Conservation (phyloP, 2,113 vertebrate species). For the Carollia perspicillata region DNA sequence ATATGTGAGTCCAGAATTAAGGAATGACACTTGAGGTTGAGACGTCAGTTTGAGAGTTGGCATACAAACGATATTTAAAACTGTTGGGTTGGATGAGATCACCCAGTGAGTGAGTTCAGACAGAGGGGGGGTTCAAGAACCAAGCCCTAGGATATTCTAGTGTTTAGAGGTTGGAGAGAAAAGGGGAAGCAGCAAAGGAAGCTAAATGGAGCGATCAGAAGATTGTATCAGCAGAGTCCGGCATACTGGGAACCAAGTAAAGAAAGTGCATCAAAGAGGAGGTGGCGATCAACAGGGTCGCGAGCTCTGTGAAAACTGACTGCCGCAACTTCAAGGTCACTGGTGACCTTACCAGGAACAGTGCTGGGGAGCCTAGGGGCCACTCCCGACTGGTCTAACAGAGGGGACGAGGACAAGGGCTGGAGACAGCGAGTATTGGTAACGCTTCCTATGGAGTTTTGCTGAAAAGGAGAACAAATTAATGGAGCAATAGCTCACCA, state of each 20-base stretch:
- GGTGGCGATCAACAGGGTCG: accelerated
- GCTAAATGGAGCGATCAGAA: neutral
- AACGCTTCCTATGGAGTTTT: neutral
- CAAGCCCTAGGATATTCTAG: neutral
- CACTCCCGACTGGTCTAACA: neutral
- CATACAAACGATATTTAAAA: neutral
- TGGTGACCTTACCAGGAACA: neutral
- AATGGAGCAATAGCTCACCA: neutral
- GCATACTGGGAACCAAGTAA: neutral
- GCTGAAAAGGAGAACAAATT: neutral
- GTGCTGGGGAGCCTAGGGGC: neutral
- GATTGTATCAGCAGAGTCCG: neutral
- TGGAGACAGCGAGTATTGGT: neutral
- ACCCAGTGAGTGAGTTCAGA: neutral
- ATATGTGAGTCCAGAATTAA: slow-evolving; percentile 3
- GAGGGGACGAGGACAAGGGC: neutral
- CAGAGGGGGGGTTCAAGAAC: neutral
- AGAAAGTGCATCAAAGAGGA: neutral
- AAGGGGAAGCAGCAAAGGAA: neutral
- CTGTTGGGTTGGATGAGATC: neutral
- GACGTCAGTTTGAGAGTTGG: neutral
- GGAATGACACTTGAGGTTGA: neutral
- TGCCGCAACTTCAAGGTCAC: accelerated
- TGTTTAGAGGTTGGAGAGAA: neutral
- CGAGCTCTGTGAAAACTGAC: neutral